phyloP scores from a whole-genome alignment of 2,888 invertebrate species.

The Noctua janthe region DNA sequence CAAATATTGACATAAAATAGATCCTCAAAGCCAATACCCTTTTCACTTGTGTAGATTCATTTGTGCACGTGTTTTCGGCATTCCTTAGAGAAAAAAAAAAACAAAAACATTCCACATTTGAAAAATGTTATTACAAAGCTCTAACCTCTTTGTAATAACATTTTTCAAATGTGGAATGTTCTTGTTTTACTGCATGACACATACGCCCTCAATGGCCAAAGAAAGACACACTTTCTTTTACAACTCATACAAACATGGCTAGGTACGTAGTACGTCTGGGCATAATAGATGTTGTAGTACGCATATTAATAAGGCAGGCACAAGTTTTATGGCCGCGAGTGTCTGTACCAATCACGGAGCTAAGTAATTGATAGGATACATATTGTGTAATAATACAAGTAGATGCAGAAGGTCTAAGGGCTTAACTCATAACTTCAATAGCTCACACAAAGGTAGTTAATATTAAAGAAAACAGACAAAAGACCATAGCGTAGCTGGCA shows the following conservation, averaged over 20 bases:
- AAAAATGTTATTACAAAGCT: constrained; percentile 13
- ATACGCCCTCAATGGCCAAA: constrained; percentile 29
- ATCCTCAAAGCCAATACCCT: not conserved
- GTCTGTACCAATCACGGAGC: constrained; percentile 58
- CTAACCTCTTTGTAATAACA: constrained; percentile 17
- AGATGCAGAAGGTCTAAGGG: constrained; percentile 27
- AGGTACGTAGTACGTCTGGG: constrained; percentile 45
- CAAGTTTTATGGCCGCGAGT: constrained; percentile 50
- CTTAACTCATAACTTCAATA: too few relatives aligned
- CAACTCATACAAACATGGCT: constrained; percentile 50
- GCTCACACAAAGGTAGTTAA: not conserved
- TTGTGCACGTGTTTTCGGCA: not conserved
- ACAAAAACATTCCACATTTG: constrained; percentile 5
- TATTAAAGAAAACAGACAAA: not conserved
- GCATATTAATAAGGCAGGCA: constrained; percentile 58
- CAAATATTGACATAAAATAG: not conserved
- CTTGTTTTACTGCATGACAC: constrained; percentile 10
- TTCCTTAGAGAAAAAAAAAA: constrained; percentile 3
- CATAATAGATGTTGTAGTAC: constrained; percentile 54
- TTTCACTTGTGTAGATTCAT: not conserved
- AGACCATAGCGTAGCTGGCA: not conserved
- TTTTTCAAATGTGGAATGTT: too few relatives aligned
- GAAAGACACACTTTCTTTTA: constrained; percentile 60
- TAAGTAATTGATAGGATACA: constrained; percentile 66
- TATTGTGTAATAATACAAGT: not conserved